Conservation (phyloP, 2,113 vertebrate genomes). For the Willisornis vidua region DNA sequence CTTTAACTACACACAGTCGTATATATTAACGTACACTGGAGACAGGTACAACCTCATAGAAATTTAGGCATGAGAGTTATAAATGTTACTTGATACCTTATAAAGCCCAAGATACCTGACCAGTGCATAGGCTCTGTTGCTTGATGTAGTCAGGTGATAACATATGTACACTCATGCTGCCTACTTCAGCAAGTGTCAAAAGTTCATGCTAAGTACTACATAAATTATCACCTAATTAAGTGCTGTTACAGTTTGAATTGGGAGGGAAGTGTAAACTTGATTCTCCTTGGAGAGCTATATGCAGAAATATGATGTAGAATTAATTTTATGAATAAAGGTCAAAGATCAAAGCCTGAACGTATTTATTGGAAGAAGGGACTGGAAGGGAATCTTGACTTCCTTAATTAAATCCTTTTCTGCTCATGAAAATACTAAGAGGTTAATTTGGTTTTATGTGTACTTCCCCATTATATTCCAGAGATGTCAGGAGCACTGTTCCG, state of each 20-base stretch:
- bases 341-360: conserved; percentile 68
- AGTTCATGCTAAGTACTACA: conserved; percentile 82
- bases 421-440: conserved; percentile 5
- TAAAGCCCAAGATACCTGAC: conserved; percentile 75
- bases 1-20: conserved; percentile 37
- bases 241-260: conserved; percentile 75
- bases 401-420: conserved; percentile 37
- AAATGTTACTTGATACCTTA: conserved; percentile 73
- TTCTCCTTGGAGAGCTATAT: conserved; percentile 81
- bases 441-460: conserved; percentile 2
- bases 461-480: neutral
- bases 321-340: conserved; percentile 75
- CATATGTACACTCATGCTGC: conserved; percentile 70
- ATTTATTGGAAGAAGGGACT: conserved; percentile 47
- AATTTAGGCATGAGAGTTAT: conserved; percentile 66
- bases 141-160: conserved; percentile 81
- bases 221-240: conserved; percentile 86
- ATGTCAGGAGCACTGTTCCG: neutral
- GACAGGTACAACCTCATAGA: conserved; percentile 59
- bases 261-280: conserved; percentile 75
- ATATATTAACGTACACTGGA: conserved; percentile 65
- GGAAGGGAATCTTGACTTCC: conserved; percentile 22
- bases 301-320: conserved; percentile 80
- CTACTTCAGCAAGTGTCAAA: conserved; percentile 74
- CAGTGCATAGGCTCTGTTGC: conserved; percentile 24